Evolutionary conservation across 2,888 invertebrate species (phyloP), one percentile per base, ranked within the genome.

Genomic region (Argyresthia albistria): DNA sequence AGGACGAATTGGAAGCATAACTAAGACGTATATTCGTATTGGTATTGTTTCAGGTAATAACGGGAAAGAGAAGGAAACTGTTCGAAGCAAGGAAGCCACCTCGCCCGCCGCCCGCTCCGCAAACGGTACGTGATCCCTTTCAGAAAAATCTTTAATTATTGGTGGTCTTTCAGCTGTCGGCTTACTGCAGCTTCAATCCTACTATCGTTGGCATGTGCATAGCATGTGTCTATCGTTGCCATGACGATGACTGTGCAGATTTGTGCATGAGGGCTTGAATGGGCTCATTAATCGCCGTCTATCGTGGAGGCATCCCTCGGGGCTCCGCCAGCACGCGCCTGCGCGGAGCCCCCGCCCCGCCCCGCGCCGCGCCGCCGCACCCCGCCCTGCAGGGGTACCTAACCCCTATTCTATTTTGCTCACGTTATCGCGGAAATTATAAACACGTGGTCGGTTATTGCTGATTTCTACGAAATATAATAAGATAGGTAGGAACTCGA

Each of bases 11-110:
- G 6, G 6, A 6, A 25, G 2, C 6, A 6, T 25, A 25, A 25
- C 2, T n/a, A n/a, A n/a, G n/a, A n/a, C n/a, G n/a, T 25, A 6
- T 25, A 6, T 25, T 25, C 25, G 25, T 25, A 25, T 25, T n/a
- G 39, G 3, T n/a, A 73, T 73, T 87, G 82, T 90, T 89, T 56
- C 87, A 94, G 93, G 93, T 80, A 91, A 92, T 87, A 92, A 89
- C 77, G 90, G 91, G 69, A 93, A 91, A 78, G 91, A 91, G 76
- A 87, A 86, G 67, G 87, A 87, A 70, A 88, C 88, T 60, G 91
- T 92, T 73, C 90, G 90, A 77, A 90, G 88, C 74, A 92, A 92
- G 80, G 93, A 93, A 73, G 89, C 90, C 60, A 90, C 92, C 55
- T 91, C 92, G 53, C 91, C 93, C 49, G 92, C 92, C 59, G 91